Evolutionary conservation across 1,140 invertebrate species (phyloP).

Genomic region (Paraescarpia echinospica): DNA sequence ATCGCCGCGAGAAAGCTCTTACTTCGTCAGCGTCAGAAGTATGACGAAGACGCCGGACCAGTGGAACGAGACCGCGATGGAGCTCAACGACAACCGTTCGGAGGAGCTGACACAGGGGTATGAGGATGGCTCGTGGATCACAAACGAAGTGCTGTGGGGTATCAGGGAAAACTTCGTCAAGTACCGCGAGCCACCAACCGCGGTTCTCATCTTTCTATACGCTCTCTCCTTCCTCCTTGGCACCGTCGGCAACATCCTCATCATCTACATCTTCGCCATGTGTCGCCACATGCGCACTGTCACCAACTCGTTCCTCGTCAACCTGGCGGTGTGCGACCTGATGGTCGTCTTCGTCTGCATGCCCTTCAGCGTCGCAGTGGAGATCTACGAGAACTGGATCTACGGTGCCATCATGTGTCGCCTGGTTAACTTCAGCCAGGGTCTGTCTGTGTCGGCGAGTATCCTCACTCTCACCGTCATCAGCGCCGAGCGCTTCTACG

Average conservation of each 20-base stretch:
- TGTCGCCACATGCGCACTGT: conserved; percentile 62
- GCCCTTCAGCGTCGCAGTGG: conserved; percentile 75
- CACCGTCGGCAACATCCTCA: conserved; percentile 49
- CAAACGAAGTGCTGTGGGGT: not conserved
- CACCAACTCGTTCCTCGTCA: conserved; percentile 63
- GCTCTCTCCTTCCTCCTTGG: conserved; percentile 54
- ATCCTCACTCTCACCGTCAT: conserved; percentile 27
- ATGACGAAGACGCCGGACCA: not conserved
- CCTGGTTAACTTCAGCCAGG: conserved; percentile 60
- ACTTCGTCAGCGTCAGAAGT: not conserved
- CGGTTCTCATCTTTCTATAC: conserved; percentile 50
- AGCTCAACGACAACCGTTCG: not conserved
- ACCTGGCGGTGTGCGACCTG: conserved; percentile 59
- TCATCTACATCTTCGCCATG: conserved; percentile 50
- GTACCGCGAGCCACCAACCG: not conserved
- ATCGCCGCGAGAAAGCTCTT: not conserved
- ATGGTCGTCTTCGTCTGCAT: conserved; percentile 60
- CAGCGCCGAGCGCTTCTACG: conserved; percentile 29
- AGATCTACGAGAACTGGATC: conserved; percentile 86
- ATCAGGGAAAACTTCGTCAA: conserved; percentile 8
- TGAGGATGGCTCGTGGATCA: not conserved
- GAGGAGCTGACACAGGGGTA: not conserved
- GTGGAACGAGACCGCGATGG: not conserved
- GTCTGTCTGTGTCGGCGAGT: conserved; percentile 25
- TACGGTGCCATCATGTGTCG: conserved; percentile 76